Percentiles rank a stretch among this genome's conserved stretches.
phyloP scores from a whole-genome alignment of 2,113 vertebrate genomes.

The Leptodactylus fuscus region DNA sequence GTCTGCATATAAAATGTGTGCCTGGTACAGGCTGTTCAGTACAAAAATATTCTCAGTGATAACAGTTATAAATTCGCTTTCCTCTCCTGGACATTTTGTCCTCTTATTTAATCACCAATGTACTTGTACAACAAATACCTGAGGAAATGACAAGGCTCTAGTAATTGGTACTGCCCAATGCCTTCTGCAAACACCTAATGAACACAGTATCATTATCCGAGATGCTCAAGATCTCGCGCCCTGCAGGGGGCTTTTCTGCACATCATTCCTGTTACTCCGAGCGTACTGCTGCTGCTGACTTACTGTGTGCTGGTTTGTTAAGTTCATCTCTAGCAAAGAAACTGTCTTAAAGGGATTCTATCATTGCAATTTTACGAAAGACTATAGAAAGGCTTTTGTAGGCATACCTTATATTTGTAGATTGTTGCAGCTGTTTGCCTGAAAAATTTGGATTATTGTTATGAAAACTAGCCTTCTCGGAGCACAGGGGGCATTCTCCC shows the following conservation, averaged over 20 bases:
- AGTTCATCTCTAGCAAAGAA: background rate
- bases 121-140: slow-evolving; percentile 52
- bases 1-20: background rate
- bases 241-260: background rate
- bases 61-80: background rate
- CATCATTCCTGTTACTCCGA: background rate
- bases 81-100: slow-evolving; percentile 39
- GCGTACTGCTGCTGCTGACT: slow-evolving; percentile 16
- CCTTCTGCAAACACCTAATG: slow-evolving; percentile 51
- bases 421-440: too few species aligned
- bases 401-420: too few species aligned
- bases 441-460: too few species aligned
- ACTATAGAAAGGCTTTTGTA: too few species aligned
- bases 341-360: too few species aligned
- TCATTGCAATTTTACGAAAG: too few species aligned
- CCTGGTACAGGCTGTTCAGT: slow-evolving; percentile 30
- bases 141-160: slow-evolving; percentile 40
- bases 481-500: too few species aligned
- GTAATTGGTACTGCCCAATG: slow-evolving; percentile 6
- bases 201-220: slow-evolving; percentile 31
- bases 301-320: slow-evolving; percentile 1
- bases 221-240: slow-evolving; percentile 30
- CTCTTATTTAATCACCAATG: slow-evolving; percentile 38
- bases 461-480: too few species aligned
- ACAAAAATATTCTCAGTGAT: slow-evolving; percentile 27